These are phyloP conservation scores for Emydocephalus ijimae DNA, from an alignment of 2,113 vertebrate species.

Conservation along the genomic window DNA sequence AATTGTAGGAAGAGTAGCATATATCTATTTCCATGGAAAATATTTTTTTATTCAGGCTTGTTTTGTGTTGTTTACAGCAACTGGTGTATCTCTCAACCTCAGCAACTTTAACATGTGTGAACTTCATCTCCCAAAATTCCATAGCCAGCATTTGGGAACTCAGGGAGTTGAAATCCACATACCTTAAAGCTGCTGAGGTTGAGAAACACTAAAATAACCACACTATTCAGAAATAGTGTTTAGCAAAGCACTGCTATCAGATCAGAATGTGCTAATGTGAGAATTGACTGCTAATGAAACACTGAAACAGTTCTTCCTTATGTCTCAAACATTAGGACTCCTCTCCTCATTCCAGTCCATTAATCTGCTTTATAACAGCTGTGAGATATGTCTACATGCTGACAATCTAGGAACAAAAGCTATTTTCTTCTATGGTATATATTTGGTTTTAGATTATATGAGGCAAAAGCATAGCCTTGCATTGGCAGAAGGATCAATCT, in stretches of 20 bases:
- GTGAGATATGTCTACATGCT: constrained; percentile 17
- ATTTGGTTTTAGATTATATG: constrained; percentile 43
- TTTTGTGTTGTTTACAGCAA: neutral
- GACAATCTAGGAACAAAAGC: constrained; percentile 31
- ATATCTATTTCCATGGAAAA: neutral
- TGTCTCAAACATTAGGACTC: neutral
- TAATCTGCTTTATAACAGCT: neutral
- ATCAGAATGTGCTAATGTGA: neutral
- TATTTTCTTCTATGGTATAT: constrained; percentile 19
- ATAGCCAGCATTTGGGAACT: neutral
- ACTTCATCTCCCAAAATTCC: neutral
- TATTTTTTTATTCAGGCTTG: neutral
- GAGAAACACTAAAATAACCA: neutral
- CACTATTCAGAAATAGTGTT: neutral
- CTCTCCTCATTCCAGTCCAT: neutral
- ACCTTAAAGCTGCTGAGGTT: neutral
- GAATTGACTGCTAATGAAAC: neutral
- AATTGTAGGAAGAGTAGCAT: neutral
- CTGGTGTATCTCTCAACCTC: neutral
- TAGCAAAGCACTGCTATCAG: neutral
- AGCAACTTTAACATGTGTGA: neutral
- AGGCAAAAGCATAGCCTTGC: neutral
- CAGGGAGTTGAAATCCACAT: neutral
- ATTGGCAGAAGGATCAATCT: neutral
- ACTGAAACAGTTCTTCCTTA: neutral